Evolutionary conservation across 2,888 invertebrate species (phyloP).

Genomic region (Hypsopygia costalis): DNA sequence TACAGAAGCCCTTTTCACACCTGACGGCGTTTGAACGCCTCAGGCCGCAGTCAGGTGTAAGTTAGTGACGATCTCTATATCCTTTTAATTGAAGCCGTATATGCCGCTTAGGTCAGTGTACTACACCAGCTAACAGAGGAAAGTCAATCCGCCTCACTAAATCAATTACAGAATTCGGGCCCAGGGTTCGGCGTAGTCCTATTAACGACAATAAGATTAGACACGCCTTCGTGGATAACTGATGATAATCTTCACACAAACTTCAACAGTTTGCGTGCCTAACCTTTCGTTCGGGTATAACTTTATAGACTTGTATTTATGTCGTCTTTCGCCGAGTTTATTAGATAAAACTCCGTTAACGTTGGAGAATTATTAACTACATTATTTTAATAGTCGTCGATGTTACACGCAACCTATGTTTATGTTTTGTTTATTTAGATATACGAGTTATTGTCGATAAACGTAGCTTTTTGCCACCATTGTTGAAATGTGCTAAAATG

Average conservation of each 20-base stretch:
- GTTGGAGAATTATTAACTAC: background rate
- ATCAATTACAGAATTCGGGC: slow-evolving; percentile 58
- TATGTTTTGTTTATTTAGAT: no score
- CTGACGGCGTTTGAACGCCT: slow-evolving; percentile 28
- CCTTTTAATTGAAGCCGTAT: slow-evolving; percentile 72
- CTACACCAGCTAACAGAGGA: slow-evolving; percentile 42
- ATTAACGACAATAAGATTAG: slow-evolving; percentile 63
- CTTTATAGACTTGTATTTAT: slow-evolving; percentile 12
- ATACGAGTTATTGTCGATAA: no score
- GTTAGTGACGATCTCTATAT: slow-evolving; percentile 54
- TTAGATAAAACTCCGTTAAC: slow-evolving; percentile 2
- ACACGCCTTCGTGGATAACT: slow-evolving; percentile 46
- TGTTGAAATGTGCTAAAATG: no score
- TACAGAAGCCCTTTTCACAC: slow-evolving; percentile 39
- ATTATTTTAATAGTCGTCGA: no score
- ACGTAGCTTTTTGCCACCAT: no score
- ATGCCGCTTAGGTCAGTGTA: slow-evolving; percentile 36
- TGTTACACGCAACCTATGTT: no score
- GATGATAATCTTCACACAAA: slow-evolving; percentile 48
- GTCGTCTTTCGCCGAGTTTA: slow-evolving; percentile 4
- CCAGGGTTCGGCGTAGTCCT: slow-evolving; percentile 44
- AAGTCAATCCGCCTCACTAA: slow-evolving; percentile 60
- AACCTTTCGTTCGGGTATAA: slow-evolving; percentile 21
- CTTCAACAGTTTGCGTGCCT: slow-evolving; percentile 41
- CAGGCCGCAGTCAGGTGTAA: slow-evolving; percentile 33